Conservation (phyloP, 2,888 invertebrate genomes). For the Icerya purchasi region DNA sequence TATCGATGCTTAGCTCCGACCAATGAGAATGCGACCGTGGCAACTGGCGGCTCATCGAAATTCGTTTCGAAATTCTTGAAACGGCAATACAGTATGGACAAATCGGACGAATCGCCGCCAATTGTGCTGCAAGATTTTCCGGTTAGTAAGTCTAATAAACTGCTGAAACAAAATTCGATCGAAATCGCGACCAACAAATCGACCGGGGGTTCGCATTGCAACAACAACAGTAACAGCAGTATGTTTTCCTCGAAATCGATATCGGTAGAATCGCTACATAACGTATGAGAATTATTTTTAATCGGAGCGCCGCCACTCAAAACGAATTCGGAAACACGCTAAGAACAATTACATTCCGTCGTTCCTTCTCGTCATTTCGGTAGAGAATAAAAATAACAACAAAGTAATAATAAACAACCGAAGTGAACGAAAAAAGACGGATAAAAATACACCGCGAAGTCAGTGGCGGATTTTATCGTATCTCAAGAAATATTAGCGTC, state of each 20-base stretch:
- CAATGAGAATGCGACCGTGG: not conserved
- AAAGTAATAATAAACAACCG: too few relatives aligned
- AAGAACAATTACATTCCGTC: too few relatives aligned
- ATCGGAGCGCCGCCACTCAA: too few relatives aligned
- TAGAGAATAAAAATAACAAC: too few relatives aligned
- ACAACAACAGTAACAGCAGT: slow-evolving; percentile 25
- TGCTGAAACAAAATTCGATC: slow-evolving; percentile 41
- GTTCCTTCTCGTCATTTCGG: too few relatives aligned
- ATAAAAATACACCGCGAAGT: too few relatives aligned
- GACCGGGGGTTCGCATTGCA: slow-evolving; percentile 34
- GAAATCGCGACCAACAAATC: slow-evolving; percentile 43
- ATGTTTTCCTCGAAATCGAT: slow-evolving; percentile 6
- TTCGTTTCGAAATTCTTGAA: slow-evolving; percentile 27
- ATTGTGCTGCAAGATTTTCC: slow-evolving; percentile 8
- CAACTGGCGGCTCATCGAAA: slow-evolving; percentile 13
- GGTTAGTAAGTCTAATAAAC: slow-evolving; percentile 2
- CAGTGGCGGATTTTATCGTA: too few relatives aligned
- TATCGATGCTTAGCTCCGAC: slow-evolving; percentile 44
- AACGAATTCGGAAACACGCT: too few relatives aligned
- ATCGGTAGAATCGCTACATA: slow-evolving; percentile 9
- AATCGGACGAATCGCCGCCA: slow-evolving; percentile 31
- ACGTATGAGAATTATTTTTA: too few relatives aligned
- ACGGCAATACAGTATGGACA: slow-evolving; percentile 46
- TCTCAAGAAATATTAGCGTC: too few relatives aligned
- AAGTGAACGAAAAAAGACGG: too few relatives aligned